phyloP scores from a whole-genome alignment of 2,797 vertebrate species.

The Anas bahamensis region DNA sequence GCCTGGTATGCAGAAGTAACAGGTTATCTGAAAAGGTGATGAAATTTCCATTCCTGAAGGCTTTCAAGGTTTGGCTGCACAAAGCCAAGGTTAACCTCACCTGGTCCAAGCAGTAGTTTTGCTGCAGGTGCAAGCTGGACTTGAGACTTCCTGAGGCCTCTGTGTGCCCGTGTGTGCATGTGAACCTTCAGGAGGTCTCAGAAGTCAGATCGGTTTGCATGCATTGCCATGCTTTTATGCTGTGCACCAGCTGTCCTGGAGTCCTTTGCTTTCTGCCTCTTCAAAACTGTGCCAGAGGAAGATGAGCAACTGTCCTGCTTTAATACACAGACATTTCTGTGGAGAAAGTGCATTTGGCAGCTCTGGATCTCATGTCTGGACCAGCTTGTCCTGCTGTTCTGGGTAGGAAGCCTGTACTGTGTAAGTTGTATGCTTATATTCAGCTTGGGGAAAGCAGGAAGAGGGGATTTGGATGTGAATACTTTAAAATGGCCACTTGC shows the following conservation, averaged over 20 bases:
- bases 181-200: neutral
- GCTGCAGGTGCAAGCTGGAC: neutral
- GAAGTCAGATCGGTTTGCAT: neutral
- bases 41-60: neutral
- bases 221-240: neutral
- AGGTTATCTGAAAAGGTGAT: neutral
- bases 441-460: neutral
- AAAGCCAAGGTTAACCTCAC: neutral
- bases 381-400: neutral
- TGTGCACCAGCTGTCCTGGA: accelerated
- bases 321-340: neutral
- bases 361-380: neutral
- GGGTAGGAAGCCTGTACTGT: neutral
- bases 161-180: neutral
- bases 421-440: neutral
- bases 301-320: neutral
- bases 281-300: neutral
- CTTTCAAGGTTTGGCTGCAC: neutral
- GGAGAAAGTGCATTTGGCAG: neutral
- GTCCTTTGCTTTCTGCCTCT: neutral
- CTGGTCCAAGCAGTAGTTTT: neutral
- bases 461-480: neutral
- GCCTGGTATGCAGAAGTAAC: neutral
- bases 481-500: neutral
- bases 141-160: neutral